Base-by-base conservation (phyloP, 1,140 invertebrate genomes). In the Ylistrum balloti region DNA sequence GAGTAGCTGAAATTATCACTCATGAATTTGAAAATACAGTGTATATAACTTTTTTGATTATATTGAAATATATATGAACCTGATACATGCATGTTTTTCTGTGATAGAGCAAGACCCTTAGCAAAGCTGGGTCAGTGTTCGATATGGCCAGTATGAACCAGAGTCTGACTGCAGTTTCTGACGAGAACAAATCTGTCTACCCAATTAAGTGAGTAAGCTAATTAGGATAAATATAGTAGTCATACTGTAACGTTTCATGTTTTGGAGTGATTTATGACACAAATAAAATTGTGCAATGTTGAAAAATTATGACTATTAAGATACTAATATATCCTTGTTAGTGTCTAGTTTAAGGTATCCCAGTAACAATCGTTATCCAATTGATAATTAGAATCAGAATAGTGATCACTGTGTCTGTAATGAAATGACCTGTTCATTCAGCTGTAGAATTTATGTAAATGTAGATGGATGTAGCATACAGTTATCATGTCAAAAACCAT, bases 111-210 rank as follows among this genome's bases (percentile, higher is more conserved):
- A 92, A 92, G 32, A 33, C 33, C 88, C 38, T 91, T 2, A 92
- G 90, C 88, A 92, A 93, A 45, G 90, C 91, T 56, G 92, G 93
- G 86, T 93, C 93, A 35, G 34, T 92, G 11, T 90, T 90, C 85
- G 94, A 94, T 89, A 88, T 94, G 35, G 86, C 91, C 17, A 90
- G 91, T 88, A 90, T 93, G 0, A 86, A 88, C 15, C 89, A 89
- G 28, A 74, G 56, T 74, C 56, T 74, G 20, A 74, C 56, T n/a
- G 28, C 56, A 74, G 56, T 74, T 1, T 74, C 56, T n/a, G 56
- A 74, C 28, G 56, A 74, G n/a, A 74, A 74, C 56, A 74, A 74
- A n/a, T 74, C 56, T 28, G 56, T 74, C 56, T 74, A 74, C 56
- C 56, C 56, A 22, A 74, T 74, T n/a, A 74, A 74, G 56, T 74